Evolutionary conservation across 2,113 vertebrate species (phyloP), one percentile per base, ranked within the genome.

Genomic region (Centropristis striata): DNA sequence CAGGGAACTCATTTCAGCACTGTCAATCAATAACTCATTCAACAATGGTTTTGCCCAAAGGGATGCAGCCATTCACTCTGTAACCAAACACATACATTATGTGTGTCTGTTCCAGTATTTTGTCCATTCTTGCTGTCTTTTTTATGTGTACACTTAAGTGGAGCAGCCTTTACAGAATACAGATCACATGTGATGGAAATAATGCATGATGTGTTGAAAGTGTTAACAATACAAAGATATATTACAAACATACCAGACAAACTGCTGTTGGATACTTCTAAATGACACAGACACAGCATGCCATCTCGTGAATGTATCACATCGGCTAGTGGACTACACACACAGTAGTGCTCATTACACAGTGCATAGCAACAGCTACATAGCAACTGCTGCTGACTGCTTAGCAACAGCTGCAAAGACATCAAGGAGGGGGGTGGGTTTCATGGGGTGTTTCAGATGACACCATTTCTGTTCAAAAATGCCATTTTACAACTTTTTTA

Each of bases 21-120:
- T 95, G 94, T 92, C 93, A 95, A 92, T 95, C 94, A 95, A 93
- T 93, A 94, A 83, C 78, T 92, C 87, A 84, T 92, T 91, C 80
- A 70, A 76, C 64, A 75, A 32, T 82, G 76, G 58, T 73, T 90
- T 91, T 78, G 80, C 90, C 90, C 86, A 64, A 73, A 88, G 88
- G 90, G 83, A 86, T 77, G 59, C 10, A 77, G 70, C 66, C 63
- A 79, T 49, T 85, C 71, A 53, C 75, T 90, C 44, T 89, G 59
- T 84, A 73, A 57, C 66, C 79, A 89, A 87, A 83, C 78, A 71
- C 61, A 46, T 57, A 3, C 13, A 47, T 12, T 54, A 15, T 50
- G 20, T 41, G 37, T 49, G 42, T 60, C 18, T 54, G 14, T 32
- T 32, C 32, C 51, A 14, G 25, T n/a, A 20, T 63, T 27, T 14